Conservation (phyloP, 2,113 vertebrate genomes). For the Mastomys coucha region DNA sequence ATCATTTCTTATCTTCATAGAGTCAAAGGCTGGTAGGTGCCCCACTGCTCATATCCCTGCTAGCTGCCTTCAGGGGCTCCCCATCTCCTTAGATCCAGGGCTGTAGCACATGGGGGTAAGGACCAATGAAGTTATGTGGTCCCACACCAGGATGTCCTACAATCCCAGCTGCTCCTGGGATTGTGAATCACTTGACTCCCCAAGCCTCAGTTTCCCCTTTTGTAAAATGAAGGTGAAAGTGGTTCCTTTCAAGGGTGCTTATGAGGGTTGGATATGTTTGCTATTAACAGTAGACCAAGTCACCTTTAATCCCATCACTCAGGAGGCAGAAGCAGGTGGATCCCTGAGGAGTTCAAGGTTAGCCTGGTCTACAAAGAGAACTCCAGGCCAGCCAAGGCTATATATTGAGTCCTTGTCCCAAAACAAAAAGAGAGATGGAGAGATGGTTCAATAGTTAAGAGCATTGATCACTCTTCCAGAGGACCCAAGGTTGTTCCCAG, state of each 20-base stretch:
- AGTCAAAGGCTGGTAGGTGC: background rate
- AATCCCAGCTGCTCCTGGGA: background rate
- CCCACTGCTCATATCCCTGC: background rate
- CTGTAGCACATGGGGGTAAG: background rate
- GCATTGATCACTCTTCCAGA: background rate
- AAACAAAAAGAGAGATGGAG: background rate
- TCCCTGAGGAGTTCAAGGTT: background rate
- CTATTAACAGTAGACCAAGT: background rate
- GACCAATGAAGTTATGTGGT: fast-evolving
- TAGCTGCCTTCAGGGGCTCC: background rate
- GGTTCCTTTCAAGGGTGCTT: background rate
- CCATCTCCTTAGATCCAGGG: background rate
- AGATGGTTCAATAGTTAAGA: background rate
- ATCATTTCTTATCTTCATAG: background rate
- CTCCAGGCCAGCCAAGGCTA: background rate
- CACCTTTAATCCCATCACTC: background rate
- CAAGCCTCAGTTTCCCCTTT: background rate
- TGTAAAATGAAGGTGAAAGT: background rate
- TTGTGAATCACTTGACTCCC: background rate
- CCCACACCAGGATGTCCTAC: background rate
- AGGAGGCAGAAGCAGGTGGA: background rate
- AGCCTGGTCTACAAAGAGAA: background rate
- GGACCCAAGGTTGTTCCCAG: background rate
- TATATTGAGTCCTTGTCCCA: background rate
- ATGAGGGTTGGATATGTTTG: background rate